A percentile compares a stretch with the other conserved stretches of the same genome.
These are phyloP conservation scores for Struthidea cinerea DNA, from an alignment of 2,113 vertebrate genomes.

Conservation along the genomic window DNA sequence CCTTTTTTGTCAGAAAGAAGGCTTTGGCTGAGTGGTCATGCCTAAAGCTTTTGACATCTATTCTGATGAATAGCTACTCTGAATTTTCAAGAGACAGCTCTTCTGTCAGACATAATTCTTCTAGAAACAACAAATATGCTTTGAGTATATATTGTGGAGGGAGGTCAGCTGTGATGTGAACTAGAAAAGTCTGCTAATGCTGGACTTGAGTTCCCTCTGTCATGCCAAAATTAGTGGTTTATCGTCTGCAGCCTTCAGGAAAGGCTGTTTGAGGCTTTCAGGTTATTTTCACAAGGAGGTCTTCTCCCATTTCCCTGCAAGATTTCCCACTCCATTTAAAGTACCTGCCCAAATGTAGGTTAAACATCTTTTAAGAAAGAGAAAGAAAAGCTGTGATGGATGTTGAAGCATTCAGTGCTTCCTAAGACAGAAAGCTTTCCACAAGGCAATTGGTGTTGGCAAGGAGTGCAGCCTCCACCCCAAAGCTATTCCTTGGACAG, in stretches of 20 bases:
- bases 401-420: slow-evolving; percentile 20
- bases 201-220: slow-evolving; percentile 5
- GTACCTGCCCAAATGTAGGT: background rate
- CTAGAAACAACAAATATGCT: slow-evolving; percentile 47
- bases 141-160: background rate
- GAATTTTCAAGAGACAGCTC: slow-evolving; percentile 28
- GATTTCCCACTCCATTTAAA: background rate
- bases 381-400: background rate
- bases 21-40: slow-evolving; percentile 6
- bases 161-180: slow-evolving; percentile 40
- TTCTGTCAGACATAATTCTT: slow-evolving; percentile 48
- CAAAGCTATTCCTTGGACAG: slow-evolving; percentile 9
- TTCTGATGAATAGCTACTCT: slow-evolving; percentile 16
- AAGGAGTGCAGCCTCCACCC: slow-evolving; percentile 25
- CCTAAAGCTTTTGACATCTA: slow-evolving; percentile 34
- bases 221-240: slow-evolving; percentile 3
- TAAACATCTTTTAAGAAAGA: background rate
- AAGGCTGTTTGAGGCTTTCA: background rate
- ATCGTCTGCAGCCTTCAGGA: background rate
- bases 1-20: background rate
- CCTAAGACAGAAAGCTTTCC: slow-evolving; percentile 41
- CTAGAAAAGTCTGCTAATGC: background rate
- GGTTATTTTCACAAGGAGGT: background rate
- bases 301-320: background rate
- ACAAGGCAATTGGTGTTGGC: slow-evolving; percentile 44